Base-by-base conservation (phyloP, 1,140 invertebrate species). In the Dysdera silvatica region DNA sequence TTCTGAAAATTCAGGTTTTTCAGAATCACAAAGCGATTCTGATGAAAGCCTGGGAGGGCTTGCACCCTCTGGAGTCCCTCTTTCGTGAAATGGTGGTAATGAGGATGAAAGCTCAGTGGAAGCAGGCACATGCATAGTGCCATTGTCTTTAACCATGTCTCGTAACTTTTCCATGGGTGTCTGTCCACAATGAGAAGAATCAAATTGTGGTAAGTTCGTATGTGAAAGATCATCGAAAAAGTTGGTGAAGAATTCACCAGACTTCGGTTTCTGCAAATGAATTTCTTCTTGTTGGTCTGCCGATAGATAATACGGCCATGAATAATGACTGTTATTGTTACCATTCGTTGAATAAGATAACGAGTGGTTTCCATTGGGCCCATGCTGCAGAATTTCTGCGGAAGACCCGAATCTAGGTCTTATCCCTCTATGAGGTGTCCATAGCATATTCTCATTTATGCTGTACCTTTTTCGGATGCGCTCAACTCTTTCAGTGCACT, bases 341-440 rank as follows among this genome's bases (percentile, higher is more conserved):
- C 26, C 37, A 49, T n/a, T 32, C n/a, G 24, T 47, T 12, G 31
- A 70, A 63, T 80, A 76, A 2, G 78, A 78, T 7, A 82, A 79
- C 0, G 83, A 80, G 35, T 81, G 80, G 7, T 86, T 71, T 68
- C 87, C 85, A 48, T 82, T 82, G 73, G 87, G 86, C 80, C 87
- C 87, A 65, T 89, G 86, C 67, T 89, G 85, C 0, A 90, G 74
- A 12, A 89, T 88, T 69, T 91, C 87, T 37, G 85, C 85, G 0
- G 87, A 88, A 0, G 85, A 84, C 28, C 87, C 86, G 47, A 88
- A 85, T 35, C 86, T 79, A 0, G 83, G 82, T 68, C 84, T 84
- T 26, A 86, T 85, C 0, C 84, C 84, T 0, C 87, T 80, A 2
- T 91, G 88, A 0, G 88, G 87, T 0, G 89, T 52, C 12, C 5